Base-by-base conservation (phyloP, 53 echinoderm and acorn worm species). In the Paracentrotus lividus region DNA sequence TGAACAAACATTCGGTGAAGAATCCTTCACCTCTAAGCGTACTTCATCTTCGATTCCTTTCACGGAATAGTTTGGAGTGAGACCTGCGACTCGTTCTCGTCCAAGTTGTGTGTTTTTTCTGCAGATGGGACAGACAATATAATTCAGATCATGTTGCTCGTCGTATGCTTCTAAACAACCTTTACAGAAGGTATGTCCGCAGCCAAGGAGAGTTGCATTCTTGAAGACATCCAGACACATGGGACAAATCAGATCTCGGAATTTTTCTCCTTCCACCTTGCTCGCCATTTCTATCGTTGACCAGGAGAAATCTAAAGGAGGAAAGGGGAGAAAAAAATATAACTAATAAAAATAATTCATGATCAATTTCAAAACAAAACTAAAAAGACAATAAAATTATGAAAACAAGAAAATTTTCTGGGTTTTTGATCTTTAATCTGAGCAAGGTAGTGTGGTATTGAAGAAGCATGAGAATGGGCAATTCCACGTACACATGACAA, bases 141-240 rank as follows among this genome's bases (percentile, higher is more conserved):
- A 18, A 76, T 76, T 42, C 2, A 6, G 42, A 21, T 18, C 76
- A 32, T 42, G 76, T 4, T 76, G 38, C 14, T 40, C 0, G 18
- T 76, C 76, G 18, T 42, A 76, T 76, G 31, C 18, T 0, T 42
- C 76, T 3, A 76, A 36, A 18, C 76, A 76, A 5, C 36, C 42
- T 42, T 20, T 36, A 23, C 76, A 76, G 42, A 76, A 76, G 20
- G 76, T 76, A 42, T 76, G 76, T 36, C 76, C 76, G 21, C 76
- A 76, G 76, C 40, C 18, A 6, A 76, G 76, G 18, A 76, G 40
- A 10, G 76, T 76, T 4, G 76, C 38, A 10, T 36, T 32, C 76
- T 76, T 76, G 42, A 76, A 76, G 2, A 36, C 76, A 0, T 76
- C 76, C 13, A 76, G 76, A 42, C 76, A 76, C 18, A 76, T 36